Conservation (phyloP, 1,140 invertebrate species). For the Drosophila setifemur region DNA sequence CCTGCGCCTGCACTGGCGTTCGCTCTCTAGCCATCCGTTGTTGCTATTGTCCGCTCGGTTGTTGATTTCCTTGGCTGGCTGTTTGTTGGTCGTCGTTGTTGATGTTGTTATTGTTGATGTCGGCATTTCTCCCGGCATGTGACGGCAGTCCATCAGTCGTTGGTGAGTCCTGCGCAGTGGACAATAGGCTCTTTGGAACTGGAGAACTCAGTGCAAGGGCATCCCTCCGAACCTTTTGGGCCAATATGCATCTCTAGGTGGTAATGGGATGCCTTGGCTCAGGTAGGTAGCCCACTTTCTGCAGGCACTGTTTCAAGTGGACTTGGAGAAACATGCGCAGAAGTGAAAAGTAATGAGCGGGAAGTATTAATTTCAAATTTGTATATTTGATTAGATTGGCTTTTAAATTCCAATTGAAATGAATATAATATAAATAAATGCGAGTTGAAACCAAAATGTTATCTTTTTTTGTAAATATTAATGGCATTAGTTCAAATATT, state of each 20-base stretch:
- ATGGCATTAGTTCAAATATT: too few species aligned
- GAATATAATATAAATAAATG: too few species aligned
- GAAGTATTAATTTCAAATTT: not conserved
- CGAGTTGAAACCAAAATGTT: too few species aligned
- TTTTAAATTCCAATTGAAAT: too few species aligned
- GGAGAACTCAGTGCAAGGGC: slow-evolving; percentile 4
- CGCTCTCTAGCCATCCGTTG: slow-evolving; percentile 9
- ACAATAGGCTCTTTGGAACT: not conserved
- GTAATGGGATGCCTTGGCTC: not conserved
- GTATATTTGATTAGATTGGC: too few species aligned
- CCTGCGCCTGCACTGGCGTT: slow-evolving; percentile 52
- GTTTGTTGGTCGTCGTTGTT: slow-evolving; percentile 14
- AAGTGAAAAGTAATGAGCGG: not conserved
- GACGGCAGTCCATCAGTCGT: slow-evolving; percentile 16
- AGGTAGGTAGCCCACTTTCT: not conserved
- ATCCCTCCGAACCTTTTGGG: not conserved
- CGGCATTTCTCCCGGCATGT: slow-evolving; percentile 66
- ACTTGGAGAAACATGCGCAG: slow-evolving; percentile 7
- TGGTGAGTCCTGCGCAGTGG: slow-evolving; percentile 61
- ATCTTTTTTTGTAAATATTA: too few species aligned
- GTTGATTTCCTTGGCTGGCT: slow-evolving; percentile 15
- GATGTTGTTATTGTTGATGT: slow-evolving; percentile 57
- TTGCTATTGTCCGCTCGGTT: not conserved
- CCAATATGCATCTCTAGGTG: not conserved
- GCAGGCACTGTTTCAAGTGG: not conserved